A percentile compares a stretch with the other conserved stretches of the same genome.
Evolutionary conservation across 2,797 vertebrate species (phyloP).

Genomic region (Pseudotriccus pelzelni): DNA sequence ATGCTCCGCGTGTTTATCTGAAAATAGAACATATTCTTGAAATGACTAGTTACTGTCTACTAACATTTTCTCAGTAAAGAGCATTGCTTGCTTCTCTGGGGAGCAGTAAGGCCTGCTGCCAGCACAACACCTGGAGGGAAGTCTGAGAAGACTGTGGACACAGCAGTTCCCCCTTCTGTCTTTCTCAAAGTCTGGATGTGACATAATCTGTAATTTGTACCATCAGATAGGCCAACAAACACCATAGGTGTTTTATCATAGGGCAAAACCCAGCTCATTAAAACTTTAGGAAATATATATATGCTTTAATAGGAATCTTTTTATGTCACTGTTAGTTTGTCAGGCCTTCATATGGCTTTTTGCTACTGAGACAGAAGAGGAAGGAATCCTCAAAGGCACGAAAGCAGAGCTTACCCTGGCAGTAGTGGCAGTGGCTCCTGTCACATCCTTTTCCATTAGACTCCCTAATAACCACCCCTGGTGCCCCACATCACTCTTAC

Average conservation of each 20-base stretch:
- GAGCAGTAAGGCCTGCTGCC: background rate
- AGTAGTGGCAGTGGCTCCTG: background rate
- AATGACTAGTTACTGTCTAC: conserved; percentile 5
- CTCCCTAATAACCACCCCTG: background rate
- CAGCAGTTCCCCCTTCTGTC: background rate
- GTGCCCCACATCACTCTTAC: accelerated
- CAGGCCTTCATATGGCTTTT: background rate
- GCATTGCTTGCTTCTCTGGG: background rate
- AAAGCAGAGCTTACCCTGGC: background rate
- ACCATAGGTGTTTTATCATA: background rate
- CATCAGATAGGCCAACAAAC: background rate
- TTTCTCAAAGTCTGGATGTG: background rate
- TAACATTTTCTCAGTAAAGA: background rate
- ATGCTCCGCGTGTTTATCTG: background rate
- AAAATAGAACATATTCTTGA: conserved; percentile 8
- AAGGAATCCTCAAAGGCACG: background rate
- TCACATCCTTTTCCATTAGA: background rate
- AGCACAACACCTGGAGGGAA: conserved; percentile 23
- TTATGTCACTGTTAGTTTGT: background rate
- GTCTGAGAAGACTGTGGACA: background rate
- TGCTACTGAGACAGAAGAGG: background rate
- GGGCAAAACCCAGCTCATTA: background rate
- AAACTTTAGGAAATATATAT: background rate
- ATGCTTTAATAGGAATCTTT: background rate
- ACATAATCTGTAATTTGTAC: background rate